Percentiles rank a stretch among this genome's conserved stretches.
Evolutionary conservation across 2,797 vertebrate species (phyloP).

Genomic region (Enteromius fasciolatus): DNA sequence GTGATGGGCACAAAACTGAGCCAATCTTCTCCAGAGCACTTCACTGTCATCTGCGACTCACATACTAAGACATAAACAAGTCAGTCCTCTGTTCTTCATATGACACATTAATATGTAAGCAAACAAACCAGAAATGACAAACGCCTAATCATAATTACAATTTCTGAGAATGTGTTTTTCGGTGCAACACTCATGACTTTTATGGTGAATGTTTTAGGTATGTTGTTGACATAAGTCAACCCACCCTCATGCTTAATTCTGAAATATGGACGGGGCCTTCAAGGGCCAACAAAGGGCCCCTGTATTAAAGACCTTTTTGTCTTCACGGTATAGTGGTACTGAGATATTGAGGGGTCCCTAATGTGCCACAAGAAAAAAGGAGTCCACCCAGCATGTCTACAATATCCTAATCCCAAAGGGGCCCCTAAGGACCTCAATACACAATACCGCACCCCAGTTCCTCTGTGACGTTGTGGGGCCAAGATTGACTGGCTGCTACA

Average conservation of each 20-base stretch:
- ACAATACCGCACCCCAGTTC: neutral
- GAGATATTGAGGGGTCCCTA: neutral
- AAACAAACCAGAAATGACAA: neutral
- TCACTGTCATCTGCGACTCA: slow-evolving; percentile 6
- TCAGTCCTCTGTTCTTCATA: neutral
- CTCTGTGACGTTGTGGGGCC: neutral
- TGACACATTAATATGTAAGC: neutral
- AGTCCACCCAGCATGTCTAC: neutral
- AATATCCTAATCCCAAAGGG: neutral
- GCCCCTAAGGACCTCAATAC: neutral
- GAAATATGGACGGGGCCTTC: neutral
- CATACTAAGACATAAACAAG: slow-evolving; percentile 14
- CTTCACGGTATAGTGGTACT: neutral
- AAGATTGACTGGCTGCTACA: neutral
- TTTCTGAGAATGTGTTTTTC: neutral
- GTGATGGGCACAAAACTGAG: slow-evolving; percentile 51
- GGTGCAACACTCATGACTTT: neutral
- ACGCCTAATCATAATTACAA: neutral
- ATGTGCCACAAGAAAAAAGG: neutral
- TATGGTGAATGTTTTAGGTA: neutral
- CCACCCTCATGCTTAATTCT: neutral
- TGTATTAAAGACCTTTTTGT: neutral
- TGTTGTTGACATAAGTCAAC: neutral
- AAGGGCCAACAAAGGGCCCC: neutral
- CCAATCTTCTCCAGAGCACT: slow-evolving; percentile 62